Conservation (phyloP, 2,113 vertebrate species). For the Euleptes europaea region DNA sequence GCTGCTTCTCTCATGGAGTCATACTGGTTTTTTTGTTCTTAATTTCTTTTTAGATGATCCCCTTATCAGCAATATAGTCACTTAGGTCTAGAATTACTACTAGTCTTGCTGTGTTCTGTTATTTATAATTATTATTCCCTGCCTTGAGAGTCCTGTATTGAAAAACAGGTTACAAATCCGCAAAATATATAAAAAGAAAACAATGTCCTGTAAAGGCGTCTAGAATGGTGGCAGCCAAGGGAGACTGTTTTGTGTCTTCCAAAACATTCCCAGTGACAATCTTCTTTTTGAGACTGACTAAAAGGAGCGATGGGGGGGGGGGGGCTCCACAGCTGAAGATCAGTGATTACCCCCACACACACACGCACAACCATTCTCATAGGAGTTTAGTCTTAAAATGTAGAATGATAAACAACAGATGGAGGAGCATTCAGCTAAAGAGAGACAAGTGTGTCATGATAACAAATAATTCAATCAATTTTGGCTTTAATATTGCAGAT, state of each 20-base stretch:
- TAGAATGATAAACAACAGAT: conserved; percentile 37
- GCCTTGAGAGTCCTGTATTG: no score
- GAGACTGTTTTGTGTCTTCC: background rate
- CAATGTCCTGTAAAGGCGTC: conserved; percentile 25
- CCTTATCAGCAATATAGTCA: no score
- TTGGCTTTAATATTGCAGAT: conserved; percentile 41
- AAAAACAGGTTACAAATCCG: no score
- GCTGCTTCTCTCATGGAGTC: no score
- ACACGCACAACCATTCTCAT: background rate
- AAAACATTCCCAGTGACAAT: conserved; percentile 5
- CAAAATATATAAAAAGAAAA: background rate
- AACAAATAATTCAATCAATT: conserved; percentile 9
- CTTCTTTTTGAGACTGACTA: conserved; percentile 3
- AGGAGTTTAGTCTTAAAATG: conserved; percentile 14
- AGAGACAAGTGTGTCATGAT: background rate
- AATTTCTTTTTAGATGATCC: no score
- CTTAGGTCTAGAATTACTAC: no score
- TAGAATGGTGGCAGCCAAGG: background rate
- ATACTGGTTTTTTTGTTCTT: no score
- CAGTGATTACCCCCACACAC: conserved; percentile 3
- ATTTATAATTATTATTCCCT: no score
- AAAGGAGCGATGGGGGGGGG: background rate
- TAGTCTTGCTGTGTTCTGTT: no score
- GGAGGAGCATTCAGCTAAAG: conserved; percentile 7
- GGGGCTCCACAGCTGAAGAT: background rate